These are phyloP conservation scores for Drosophila koepferae DNA, from an alignment of 2,888 invertebrate species.

Conservation along the genomic window DNA sequence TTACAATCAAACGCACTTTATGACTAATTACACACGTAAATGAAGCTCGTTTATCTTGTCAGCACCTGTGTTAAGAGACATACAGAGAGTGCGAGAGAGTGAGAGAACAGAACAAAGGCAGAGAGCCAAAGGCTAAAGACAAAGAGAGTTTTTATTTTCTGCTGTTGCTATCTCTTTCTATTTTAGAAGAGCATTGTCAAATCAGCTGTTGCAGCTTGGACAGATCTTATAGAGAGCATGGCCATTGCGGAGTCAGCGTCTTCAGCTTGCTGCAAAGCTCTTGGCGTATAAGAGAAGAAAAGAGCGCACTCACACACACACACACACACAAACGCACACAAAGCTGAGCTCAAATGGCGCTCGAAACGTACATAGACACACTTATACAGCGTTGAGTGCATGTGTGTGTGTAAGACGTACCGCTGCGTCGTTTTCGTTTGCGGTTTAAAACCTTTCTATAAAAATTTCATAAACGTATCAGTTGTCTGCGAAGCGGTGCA, in stretches of 20 bases:
- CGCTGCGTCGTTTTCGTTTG: constrained; percentile 49
- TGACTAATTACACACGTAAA: constrained; percentile 75
- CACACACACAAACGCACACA: constrained; percentile 36
- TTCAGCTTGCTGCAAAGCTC: constrained; percentile 25
- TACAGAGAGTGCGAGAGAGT: neutral
- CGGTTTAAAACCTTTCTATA: constrained; percentile 80
- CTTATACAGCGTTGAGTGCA: neutral
- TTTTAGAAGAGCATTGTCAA: constrained; percentile 17
- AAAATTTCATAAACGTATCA: constrained; percentile 81
- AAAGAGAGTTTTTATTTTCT: constrained; percentile 20
- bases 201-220: constrained; percentile 42
- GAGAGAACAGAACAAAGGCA: neutral
- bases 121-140: constrained; percentile 1
- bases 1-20: constrained; percentile 73
- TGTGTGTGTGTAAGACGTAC: constrained; percentile 53
- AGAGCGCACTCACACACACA: constrained; percentile 30
- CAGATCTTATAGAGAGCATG: constrained; percentile 10
- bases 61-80: constrained; percentile 29
- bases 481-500: constrained; percentile 83
- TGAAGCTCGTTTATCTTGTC: constrained; percentile 58
- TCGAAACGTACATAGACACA: constrained; percentile 49
- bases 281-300: constrained; percentile 55
- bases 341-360: constrained; percentile 66
- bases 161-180: constrained; percentile 12
- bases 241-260: constrained; percentile 33